Conservation (phyloP, 2,888 invertebrate species). For the Neria commutata region DNA sequence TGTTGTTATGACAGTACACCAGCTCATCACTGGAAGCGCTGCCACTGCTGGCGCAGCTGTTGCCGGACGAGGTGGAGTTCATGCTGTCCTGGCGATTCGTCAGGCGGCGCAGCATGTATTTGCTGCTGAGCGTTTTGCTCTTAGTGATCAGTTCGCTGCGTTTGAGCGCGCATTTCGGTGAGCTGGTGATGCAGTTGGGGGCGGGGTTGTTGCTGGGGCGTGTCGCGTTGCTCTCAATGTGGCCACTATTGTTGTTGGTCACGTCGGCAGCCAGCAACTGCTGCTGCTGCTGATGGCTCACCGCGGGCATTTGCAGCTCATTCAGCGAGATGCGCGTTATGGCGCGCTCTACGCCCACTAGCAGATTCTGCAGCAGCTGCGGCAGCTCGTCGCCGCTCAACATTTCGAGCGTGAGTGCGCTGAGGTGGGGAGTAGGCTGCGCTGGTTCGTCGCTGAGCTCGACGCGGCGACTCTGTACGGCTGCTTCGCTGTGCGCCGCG, state of each 20-base stretch:
- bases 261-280: constrained; percentile 19
- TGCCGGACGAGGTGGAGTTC: constrained; percentile 57
- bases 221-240: constrained; percentile 9
- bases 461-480: constrained; percentile 51
- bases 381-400: constrained; percentile 65
- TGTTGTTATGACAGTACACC: constrained; percentile 21
- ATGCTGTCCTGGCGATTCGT: constrained; percentile 60
- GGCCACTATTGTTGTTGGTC: constrained; percentile 28
- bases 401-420: constrained; percentile 60
- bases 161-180: constrained; percentile 60
- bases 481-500: constrained; percentile 41
- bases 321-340: constrained; percentile 72
- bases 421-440: constrained; percentile 46
- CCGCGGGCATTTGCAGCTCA: constrained; percentile 69
- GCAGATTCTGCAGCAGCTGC: constrained; percentile 69
- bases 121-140: constrained; percentile 61
- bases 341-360: constrained; percentile 73
- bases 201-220: constrained; percentile 28
- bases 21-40: constrained; percentile 55
- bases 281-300: constrained; percentile 57
- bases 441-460: constrained; percentile 57
- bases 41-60: constrained; percentile 54
- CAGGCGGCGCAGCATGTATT: constrained; percentile 59
- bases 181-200: constrained; percentile 54
- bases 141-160: constrained; percentile 63